Percentiles rank a stretch among this genome's conserved stretches.
Evolutionary conservation across 2,797 vertebrate genomes (phyloP).

Genomic region (Gadopsis bispinosus): DNA sequence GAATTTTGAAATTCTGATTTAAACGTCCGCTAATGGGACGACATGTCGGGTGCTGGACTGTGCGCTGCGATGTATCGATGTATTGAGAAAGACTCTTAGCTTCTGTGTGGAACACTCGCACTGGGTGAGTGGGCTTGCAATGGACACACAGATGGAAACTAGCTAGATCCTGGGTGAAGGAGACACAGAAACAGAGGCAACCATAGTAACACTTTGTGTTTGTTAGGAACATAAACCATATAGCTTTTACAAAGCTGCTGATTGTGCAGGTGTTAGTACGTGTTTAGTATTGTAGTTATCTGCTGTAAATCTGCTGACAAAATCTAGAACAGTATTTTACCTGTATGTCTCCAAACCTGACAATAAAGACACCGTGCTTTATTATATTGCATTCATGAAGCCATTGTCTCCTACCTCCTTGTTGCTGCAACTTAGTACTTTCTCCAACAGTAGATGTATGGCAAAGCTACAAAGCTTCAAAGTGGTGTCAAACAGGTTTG

Average conservation of each 20-base stretch:
- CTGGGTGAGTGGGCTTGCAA: constrained; percentile 4
- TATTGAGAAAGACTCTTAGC: constrained; percentile 17
- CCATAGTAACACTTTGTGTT: constrained; percentile 11
- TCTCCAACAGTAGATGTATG: constrained; percentile 23
- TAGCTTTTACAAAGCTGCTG: not conserved
- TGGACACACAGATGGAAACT: constrained; percentile 21
- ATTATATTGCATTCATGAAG: constrained; percentile 19
- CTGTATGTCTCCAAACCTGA: not conserved
- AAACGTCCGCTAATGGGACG: not conserved
- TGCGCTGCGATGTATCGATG: constrained; percentile 1
- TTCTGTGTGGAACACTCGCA: not conserved
- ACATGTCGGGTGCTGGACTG: constrained; percentile 8
- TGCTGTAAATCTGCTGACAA: not conserved
- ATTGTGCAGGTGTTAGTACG: constrained; percentile 5
- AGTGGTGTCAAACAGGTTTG: constrained; percentile 58
- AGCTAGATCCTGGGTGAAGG: constrained; percentile 3
- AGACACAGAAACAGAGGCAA: constrained; percentile 17
- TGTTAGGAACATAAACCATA: not conserved
- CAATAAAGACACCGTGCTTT: not conserved
- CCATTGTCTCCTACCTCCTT: constrained; percentile 14
- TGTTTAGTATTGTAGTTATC: not conserved
- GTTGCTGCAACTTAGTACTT: constrained; percentile 28
- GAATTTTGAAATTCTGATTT: not conserved
- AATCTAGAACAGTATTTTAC: not conserved
- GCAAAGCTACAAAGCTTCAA: constrained; percentile 54